phyloP scores from a whole-genome alignment of 2,113 vertebrate species.

The Hemibagrus wyckioides region DNA sequence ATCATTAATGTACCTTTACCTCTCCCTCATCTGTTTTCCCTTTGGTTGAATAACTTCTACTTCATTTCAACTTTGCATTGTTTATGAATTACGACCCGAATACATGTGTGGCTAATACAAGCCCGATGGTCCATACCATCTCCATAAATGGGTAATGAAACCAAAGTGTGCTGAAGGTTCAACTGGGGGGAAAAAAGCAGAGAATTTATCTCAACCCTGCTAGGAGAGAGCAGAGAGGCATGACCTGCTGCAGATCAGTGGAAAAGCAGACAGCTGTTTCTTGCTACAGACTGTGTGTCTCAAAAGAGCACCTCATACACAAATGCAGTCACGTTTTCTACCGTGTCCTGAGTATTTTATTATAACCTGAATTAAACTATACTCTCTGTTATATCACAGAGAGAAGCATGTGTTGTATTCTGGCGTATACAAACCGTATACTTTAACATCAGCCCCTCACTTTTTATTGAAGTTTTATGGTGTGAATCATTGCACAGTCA shows the following conservation, averaged over 20 bases:
- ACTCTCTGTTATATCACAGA: background rate
- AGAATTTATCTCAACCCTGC: conserved; percentile 21
- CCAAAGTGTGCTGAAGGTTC: conserved; percentile 34
- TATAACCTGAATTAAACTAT: background rate
- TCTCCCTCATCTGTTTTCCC: conserved; percentile 36
- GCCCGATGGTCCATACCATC: conserved; percentile 42
- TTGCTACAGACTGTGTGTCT: background rate
- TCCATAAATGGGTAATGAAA: conserved; percentile 39
- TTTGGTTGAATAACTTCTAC: conserved; percentile 23
- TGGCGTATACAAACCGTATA: background rate
- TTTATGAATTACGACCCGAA: conserved; percentile 41
- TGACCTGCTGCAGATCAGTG: conserved; percentile 22
- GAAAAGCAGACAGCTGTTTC: conserved; percentile 31
- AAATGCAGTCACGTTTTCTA: conserved; percentile 34
- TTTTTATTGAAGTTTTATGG: background rate
- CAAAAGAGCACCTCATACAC: conserved; percentile 24
- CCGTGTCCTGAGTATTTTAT: background rate
- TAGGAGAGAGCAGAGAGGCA: conserved; percentile 10
- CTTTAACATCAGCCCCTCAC: background rate
- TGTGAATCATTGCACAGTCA: background rate
- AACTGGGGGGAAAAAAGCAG: background rate
- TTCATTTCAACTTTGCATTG: conserved; percentile 29
- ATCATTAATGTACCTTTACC: conserved; percentile 31
- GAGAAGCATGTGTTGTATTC: background rate
- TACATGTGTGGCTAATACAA: conserved; percentile 43